Percentiles rank a stretch among this genome's conserved stretches.
Evolutionary conservation across 2,797 vertebrate species (phyloP).

Genomic region (Thripadectes ignobilis): DNA sequence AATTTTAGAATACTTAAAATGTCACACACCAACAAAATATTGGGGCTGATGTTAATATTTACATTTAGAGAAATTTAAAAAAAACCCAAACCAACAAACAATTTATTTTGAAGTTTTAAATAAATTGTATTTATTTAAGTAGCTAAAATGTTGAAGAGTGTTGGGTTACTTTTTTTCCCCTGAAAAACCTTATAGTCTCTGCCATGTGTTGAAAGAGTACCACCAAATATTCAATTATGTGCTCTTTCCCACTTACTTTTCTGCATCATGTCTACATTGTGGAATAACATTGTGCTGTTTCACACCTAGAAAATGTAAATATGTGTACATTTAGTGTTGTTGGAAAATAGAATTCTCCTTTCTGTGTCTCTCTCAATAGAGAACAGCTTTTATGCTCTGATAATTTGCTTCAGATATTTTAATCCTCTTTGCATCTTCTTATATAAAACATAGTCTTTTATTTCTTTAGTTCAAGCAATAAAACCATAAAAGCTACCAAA

Average conservation of each 20-base stretch:
- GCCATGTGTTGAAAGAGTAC: neutral
- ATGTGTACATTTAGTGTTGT: neutral
- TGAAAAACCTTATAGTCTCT: neutral
- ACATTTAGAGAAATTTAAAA: neutral
- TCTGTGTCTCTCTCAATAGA: neutral
- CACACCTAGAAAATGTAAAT: neutral
- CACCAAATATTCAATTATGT: neutral
- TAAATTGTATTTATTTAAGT: neutral
- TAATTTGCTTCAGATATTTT: neutral
- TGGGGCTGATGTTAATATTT: neutral
- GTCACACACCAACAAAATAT: neutral
- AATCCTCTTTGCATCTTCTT: neutral
- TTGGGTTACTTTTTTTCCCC: rapidly evolving
- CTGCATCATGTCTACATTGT: neutral
- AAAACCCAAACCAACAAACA: neutral
- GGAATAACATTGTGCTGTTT: neutral
- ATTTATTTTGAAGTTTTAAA: neutral
- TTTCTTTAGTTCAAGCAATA: neutral
- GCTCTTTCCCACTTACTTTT: neutral
- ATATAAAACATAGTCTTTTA: neutral
- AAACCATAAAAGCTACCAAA: neutral
- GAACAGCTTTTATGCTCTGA: neutral
- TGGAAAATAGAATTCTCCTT: neutral
- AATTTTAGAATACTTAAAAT: neutral
- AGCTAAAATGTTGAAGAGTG: neutral